A percentile compares a stretch with the other conserved stretches of the same genome.
Conservation (phyloP, 2,888 invertebrate species). For the Trissolcus brochymenae region DNA sequence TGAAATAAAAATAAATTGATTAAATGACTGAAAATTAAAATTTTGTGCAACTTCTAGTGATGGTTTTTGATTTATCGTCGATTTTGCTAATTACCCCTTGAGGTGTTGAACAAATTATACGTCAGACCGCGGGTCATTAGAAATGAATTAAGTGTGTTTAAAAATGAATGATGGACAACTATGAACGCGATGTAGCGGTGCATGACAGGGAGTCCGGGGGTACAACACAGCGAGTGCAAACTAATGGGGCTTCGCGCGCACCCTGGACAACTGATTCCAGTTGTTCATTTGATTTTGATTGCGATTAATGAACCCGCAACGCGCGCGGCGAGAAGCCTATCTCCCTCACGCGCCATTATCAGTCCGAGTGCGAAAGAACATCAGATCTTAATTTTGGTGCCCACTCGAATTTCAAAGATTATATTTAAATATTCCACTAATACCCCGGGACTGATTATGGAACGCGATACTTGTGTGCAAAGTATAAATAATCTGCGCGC, state of each 20-base stretch:
- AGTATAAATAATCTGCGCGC: slow-evolving; percentile 8
- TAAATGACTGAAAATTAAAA: too few species aligned
- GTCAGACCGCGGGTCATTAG: slow-evolving; percentile 49
- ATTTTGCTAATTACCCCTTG: slow-evolving; percentile 18
- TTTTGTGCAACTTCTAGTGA: neutral
- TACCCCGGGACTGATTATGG: slow-evolving; percentile 10
- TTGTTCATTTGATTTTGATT: slow-evolving; percentile 21
- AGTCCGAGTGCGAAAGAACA: slow-evolving; percentile 21
- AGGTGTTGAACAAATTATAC: slow-evolving; percentile 32
- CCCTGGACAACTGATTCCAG: slow-evolving; percentile 30
- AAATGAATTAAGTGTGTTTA: slow-evolving; percentile 48
- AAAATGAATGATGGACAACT: slow-evolving; percentile 45
- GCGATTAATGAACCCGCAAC: slow-evolving; percentile 14
- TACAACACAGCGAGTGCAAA: slow-evolving; percentile 26
- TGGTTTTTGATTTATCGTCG: slow-evolving; percentile 4
- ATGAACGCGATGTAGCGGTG: slow-evolving; percentile 19
- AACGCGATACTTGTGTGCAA: slow-evolving; percentile 8
- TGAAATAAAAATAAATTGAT: too few species aligned
- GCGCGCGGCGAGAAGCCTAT: slow-evolving; percentile 4
- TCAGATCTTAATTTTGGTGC: slow-evolving; percentile 20
- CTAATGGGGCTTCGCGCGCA: slow-evolving; percentile 27
- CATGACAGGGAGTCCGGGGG: slow-evolving; percentile 27
- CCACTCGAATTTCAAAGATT: slow-evolving; percentile 13
- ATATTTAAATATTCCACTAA: slow-evolving; percentile 18
- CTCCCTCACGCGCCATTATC: slow-evolving; percentile 1